phyloP scores from a whole-genome alignment of 2,888 invertebrate species.

The Dendrolimus pini region DNA sequence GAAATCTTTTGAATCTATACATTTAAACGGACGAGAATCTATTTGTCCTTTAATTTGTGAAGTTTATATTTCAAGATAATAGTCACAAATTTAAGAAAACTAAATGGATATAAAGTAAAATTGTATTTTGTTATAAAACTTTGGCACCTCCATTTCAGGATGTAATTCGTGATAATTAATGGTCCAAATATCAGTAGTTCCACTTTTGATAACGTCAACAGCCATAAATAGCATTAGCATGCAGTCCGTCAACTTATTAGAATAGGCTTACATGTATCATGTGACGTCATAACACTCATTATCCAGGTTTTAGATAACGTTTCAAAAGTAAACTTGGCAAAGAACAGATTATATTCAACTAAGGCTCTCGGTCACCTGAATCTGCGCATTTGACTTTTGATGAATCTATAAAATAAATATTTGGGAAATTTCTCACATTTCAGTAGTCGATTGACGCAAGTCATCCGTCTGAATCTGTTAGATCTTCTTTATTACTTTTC shows the following conservation, averaged over 20 bases:
- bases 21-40: too few relatives aligned
- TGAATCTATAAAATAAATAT: not conserved
- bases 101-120: too few relatives aligned
- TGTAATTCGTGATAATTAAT: too few relatives aligned
- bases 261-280: constrained; percentile 35
- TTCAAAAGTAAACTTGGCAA: constrained; percentile 13
- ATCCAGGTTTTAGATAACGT: constrained; percentile 50
- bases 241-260: constrained; percentile 49
- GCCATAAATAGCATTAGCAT: constrained; percentile 53
- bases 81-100: too few relatives aligned
- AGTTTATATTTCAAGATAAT: too few relatives aligned
- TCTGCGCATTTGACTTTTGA: not conserved
- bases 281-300: constrained; percentile 59
- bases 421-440: not conserved
- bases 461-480: not conserved
- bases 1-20: too few relatives aligned
- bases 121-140: too few relatives aligned
- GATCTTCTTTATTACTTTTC: not conserved
- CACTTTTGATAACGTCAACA: constrained; percentile 60
- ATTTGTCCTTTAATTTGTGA: too few relatives aligned
- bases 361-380: not conserved
- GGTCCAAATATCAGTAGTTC: constrained; percentile 30
- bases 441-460: not conserved
- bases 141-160: too few relatives aligned
- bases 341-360: not conserved